Conservation (phyloP, 2,888 invertebrate genomes). For the Andrena marginata region DNA sequence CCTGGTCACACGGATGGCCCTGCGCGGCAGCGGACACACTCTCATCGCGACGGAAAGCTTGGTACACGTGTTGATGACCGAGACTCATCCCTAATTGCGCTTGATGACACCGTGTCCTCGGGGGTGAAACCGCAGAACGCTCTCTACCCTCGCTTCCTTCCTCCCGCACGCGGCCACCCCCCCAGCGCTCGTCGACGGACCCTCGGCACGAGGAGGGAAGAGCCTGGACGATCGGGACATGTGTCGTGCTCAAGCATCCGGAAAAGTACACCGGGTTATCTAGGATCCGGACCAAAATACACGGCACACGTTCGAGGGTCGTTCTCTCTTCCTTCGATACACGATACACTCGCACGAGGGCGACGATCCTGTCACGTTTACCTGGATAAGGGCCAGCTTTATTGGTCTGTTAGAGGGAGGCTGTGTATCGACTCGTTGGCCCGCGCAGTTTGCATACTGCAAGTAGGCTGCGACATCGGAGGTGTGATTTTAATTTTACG, state of each 20-base stretch:
- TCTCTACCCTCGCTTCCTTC: constrained; percentile 28
- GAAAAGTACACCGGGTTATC: constrained; percentile 80
- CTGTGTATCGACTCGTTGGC: constrained; percentile 10
- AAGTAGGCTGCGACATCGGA: no score
- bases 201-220: constrained; percentile 62
- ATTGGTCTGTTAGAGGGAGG: constrained; percentile 33
- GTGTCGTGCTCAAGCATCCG: constrained; percentile 83
- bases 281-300: constrained; percentile 75
- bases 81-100: constrained; percentile 81
- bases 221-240: constrained; percentile 75
- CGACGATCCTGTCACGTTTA: constrained; percentile 59
- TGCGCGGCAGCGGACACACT: not conserved
- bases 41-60: constrained; percentile 39
- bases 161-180: constrained; percentile 14
- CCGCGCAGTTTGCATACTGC: constrained; percentile 3
- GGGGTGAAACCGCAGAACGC: constrained; percentile 70
- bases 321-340: constrained; percentile 32
- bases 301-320: constrained; percentile 58
- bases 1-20: constrained; percentile 9
- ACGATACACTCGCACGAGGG: constrained; percentile 35
- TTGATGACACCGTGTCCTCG: constrained; percentile 79
- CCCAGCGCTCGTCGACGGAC: constrained; percentile 36
- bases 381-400: constrained; percentile 58
- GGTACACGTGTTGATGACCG: constrained; percentile 76
- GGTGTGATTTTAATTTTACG: constrained; percentile 1